Conservation (phyloP, 2,113 vertebrate genomes). For the Passer montanus region DNA sequence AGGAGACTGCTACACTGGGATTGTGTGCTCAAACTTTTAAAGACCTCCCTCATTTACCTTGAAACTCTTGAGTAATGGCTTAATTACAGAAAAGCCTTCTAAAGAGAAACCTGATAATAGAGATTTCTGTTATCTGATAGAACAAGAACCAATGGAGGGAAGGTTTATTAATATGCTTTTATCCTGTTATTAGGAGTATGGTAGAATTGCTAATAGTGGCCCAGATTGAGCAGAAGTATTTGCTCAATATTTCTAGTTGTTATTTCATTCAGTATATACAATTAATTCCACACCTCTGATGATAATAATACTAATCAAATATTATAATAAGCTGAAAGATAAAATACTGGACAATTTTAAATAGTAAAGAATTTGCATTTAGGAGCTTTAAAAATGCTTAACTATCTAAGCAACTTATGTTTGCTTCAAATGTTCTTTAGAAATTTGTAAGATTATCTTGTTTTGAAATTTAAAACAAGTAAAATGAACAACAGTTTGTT, state of each 20-base stretch:
- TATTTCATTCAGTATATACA: background rate
- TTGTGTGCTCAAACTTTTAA: background rate
- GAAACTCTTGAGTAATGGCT: background rate
- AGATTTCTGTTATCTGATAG: background rate
- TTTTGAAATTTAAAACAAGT: background rate
- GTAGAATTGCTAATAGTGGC: background rate
- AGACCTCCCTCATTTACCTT: background rate
- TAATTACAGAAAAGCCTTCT: background rate
- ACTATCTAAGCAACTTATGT: background rate
- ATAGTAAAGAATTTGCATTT: background rate
- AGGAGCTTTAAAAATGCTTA: background rate
- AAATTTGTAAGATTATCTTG: background rate
- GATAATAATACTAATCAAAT: background rate
- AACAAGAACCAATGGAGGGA: background rate
- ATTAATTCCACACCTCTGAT: background rate
- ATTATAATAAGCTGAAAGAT: background rate
- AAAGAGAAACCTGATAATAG: background rate
- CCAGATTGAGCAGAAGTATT: background rate
- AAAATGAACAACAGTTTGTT: background rate
- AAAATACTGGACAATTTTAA: background rate
- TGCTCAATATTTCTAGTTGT: background rate
- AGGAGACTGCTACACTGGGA: background rate
- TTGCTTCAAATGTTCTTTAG: background rate
- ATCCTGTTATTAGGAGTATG: background rate
- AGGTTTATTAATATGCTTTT: background rate